Percentiles rank a stretch among this genome's conserved stretches.
These are phyloP conservation scores for Catostylus mosaicus DNA, from an alignment of 30 jellyfish, hydroid and myxozoan genomes.

Conservation along the genomic window DNA sequence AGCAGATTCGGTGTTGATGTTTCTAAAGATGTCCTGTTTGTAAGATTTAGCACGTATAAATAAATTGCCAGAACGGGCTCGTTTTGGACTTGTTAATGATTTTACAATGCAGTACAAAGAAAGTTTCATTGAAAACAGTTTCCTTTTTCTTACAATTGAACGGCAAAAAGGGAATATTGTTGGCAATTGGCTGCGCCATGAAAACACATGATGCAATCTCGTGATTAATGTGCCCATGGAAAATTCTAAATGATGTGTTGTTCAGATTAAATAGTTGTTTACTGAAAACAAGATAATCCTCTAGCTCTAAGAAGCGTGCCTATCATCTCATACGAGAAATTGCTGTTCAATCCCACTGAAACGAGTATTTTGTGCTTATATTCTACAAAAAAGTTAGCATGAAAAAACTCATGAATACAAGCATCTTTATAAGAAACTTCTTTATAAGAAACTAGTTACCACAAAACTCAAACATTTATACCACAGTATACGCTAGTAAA, in stretches of 20 bases:
- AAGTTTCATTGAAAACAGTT: conserved; percentile 22
- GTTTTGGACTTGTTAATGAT: conserved; percentile 6
- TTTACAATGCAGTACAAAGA: conserved; percentile 9
- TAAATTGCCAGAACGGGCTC: neutral
- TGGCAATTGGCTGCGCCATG: neutral
- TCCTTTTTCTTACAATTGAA: conserved; percentile 16
- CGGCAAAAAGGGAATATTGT: neutral
- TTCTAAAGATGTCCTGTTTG: conserved; percentile 13
- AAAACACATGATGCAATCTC: neutral
- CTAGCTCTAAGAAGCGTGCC: no score
- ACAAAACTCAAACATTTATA: no score
- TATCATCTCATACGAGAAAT: no score
- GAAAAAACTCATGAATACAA: no score
- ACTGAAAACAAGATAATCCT: no score
- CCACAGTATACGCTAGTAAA: no score
- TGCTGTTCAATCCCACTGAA: no score
- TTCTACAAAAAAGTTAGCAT: no score
- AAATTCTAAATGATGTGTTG: neutral
- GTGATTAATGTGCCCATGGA: neutral
- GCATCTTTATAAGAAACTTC: no score
- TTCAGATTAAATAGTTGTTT: neutral
- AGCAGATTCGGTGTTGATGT: no score
- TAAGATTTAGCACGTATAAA: neutral
- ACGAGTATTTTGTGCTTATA: no score
- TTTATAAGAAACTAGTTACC: no score